phyloP scores from a whole-genome alignment of 2,797 vertebrate genomes.

The Chiroxiphia lanceolata region DNA sequence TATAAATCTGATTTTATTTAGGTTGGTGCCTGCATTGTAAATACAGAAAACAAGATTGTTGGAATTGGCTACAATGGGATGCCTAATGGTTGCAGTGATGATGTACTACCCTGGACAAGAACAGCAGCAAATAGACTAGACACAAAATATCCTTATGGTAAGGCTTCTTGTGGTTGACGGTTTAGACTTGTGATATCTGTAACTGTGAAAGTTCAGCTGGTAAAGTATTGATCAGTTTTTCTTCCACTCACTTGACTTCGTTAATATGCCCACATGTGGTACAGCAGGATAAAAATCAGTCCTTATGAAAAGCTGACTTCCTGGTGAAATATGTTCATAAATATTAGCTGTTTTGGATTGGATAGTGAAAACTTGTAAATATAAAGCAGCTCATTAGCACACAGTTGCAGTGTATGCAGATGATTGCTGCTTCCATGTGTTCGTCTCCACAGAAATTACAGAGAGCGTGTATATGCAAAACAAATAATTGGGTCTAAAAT shows the following conservation, averaged over 20 bases:
- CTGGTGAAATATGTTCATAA: background rate
- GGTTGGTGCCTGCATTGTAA: slow-evolving; percentile 97
- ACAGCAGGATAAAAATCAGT: background rate
- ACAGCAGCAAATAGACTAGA: slow-evolving; percentile 81
- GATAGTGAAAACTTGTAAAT: background rate
- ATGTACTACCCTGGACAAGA: slow-evolving; percentile 89
- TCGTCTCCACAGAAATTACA: background rate
- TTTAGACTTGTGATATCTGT: background rate
- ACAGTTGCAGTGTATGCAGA: background rate
- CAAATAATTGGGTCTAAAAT: background rate
- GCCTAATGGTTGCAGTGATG: slow-evolving; percentile 93
- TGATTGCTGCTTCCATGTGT: background rate
- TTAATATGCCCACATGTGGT: background rate
- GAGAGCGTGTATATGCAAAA: background rate
- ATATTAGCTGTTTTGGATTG: background rate
- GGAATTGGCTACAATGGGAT: slow-evolving; percentile 97
- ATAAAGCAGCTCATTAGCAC: background rate
- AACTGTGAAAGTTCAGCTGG: background rate
- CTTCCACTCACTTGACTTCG: background rate
- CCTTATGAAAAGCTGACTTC: background rate
- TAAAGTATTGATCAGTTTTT: background rate
- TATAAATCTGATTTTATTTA: slow-evolving; percentile 58
- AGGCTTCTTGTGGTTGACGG: background rate
- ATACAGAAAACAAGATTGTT: slow-evolving; percentile 94
- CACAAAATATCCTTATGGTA: slow-evolving; percentile 93